Evolutionary conservation across 2,888 invertebrate genomes (phyloP).

Genomic region (Agrilus mali): DNA sequence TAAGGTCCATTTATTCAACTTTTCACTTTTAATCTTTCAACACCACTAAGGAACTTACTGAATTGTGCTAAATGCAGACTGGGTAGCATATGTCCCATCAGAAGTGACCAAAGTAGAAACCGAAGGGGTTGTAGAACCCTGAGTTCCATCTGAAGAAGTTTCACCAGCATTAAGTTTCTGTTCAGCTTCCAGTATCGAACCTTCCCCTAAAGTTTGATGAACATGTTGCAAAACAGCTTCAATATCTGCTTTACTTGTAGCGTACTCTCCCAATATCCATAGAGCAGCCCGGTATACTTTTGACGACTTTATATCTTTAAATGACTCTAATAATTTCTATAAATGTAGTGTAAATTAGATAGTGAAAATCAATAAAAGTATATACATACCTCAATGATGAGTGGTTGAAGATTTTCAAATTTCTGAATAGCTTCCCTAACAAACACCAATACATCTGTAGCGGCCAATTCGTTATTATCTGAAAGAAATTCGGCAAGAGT

Average conservation of each 20-base stretch:
- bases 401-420: slow-evolving; percentile 66
- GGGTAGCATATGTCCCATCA: slow-evolving; percentile 97
- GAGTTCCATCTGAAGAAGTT: slow-evolving; percentile 39
- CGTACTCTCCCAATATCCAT: slow-evolving; percentile 97
- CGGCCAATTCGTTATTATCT: slow-evolving; percentile 80
- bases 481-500: slow-evolving; percentile 88
- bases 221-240: slow-evolving; percentile 68
- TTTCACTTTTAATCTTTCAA: not conserved
- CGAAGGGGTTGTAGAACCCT: slow-evolving; percentile 16
- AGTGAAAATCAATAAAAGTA: not conserved
- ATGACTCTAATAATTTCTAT: slow-evolving; percentile 62
- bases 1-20: no score
- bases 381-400: slow-evolving; percentile 63
- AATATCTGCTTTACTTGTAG: slow-evolving; percentile 65
- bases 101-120: slow-evolving; percentile 78
- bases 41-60: slow-evolving; percentile 39
- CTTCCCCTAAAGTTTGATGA: slow-evolving; percentile 60
- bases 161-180: slow-evolving; percentile 64
- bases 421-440: slow-evolving; percentile 93
- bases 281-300: slow-evolving; percentile 87
- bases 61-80: slow-evolving; percentile 86
- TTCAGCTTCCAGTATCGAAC: slow-evolving; percentile 50
- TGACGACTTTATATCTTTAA: slow-evolving; percentile 77
- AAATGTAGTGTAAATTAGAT: slow-evolving; percentile 6
- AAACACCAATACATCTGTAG: slow-evolving; percentile 88